A percentile compares a stretch with the other conserved stretches of the same genome.
phyloP scores from a whole-genome alignment of 1,140 invertebrate species.

The Brachionus rotundiformis region DNA sequence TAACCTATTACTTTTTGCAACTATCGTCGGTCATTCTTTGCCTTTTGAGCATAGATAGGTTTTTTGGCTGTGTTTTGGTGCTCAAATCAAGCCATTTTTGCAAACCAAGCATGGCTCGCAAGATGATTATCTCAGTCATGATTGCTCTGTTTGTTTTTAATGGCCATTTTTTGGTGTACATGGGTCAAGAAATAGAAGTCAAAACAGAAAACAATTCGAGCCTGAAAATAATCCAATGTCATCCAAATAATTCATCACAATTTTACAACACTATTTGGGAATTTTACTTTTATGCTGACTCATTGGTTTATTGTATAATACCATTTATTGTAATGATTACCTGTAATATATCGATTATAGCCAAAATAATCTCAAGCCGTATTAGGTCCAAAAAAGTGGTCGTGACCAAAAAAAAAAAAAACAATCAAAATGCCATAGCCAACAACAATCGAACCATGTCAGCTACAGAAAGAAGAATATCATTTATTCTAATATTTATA shows the following conservation, averaged over 20 bases:
- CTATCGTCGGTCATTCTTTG: slow-evolving; percentile 32
- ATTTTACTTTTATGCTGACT: slow-evolving; percentile 44
- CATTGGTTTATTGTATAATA: slow-evolving; percentile 33
- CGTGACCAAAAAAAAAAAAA: not conserved
- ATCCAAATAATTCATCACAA: not conserved
- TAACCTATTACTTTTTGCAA: slow-evolving; percentile 46
- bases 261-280: slow-evolving; percentile 6
- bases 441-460: not conserved
- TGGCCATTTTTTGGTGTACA: slow-evolving; percentile 26
- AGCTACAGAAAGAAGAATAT: slow-evolving; percentile 36
- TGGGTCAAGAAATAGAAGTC: not conserved
- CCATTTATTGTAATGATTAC: slow-evolving; percentile 44
- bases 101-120: slow-evolving; percentile 37
- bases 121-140: slow-evolving; percentile 21
- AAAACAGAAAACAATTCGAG: not conserved
- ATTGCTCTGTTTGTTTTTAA: not conserved
- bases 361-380: slow-evolving; percentile 19
- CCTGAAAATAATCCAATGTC: not conserved
- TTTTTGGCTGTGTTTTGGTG: slow-evolving; percentile 45
- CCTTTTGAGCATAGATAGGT: slow-evolving; percentile 34
- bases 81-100: slow-evolving; percentile 29
- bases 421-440: not conserved
- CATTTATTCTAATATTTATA: slow-evolving; percentile 41
- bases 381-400: slow-evolving; percentile 24
- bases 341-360: slow-evolving; percentile 43